These are phyloP conservation scores for Syndactyla subalaris DNA, from an alignment of 2,797 vertebrate species.

Conservation along the genomic window DNA sequence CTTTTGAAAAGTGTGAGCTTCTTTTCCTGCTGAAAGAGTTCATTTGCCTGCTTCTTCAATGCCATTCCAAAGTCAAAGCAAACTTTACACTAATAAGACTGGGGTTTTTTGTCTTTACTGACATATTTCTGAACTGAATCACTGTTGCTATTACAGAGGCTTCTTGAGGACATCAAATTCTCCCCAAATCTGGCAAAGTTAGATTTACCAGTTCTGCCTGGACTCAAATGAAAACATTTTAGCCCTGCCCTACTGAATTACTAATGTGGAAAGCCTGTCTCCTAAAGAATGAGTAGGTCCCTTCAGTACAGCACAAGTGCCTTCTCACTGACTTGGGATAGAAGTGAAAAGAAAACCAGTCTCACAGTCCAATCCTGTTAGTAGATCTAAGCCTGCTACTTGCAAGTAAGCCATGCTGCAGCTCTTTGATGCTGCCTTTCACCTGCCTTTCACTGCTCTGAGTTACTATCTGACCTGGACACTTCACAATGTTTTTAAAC, in stretches of 20 bases:
- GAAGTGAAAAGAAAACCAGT: not conserved
- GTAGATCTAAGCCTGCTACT: not conserved
- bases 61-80: not conserved
- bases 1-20: not conserved
- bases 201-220: not conserved
- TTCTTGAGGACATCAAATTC: not conserved
- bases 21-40: not conserved
- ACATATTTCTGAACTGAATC: not conserved
- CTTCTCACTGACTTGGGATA: not conserved
- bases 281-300: not conserved
- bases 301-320: not conserved
- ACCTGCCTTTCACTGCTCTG: not conserved
- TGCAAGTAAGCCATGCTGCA: not conserved
- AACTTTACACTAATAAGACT: not conserved
- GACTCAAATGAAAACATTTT: accelerated
- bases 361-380: not conserved
- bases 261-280: not conserved
- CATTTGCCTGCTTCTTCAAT: not conserved
- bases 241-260: not conserved
- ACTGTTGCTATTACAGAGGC: not conserved
- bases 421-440: not conserved
- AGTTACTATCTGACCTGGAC: not conserved
- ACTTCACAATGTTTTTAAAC: not conserved
- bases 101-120: accelerated
- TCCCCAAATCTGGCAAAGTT: not conserved